Percentiles rank a stretch among this genome's conserved stretches.
phyloP scores from a whole-genome alignment of 2,888 invertebrate species.

The Leptopilina syphax region DNA sequence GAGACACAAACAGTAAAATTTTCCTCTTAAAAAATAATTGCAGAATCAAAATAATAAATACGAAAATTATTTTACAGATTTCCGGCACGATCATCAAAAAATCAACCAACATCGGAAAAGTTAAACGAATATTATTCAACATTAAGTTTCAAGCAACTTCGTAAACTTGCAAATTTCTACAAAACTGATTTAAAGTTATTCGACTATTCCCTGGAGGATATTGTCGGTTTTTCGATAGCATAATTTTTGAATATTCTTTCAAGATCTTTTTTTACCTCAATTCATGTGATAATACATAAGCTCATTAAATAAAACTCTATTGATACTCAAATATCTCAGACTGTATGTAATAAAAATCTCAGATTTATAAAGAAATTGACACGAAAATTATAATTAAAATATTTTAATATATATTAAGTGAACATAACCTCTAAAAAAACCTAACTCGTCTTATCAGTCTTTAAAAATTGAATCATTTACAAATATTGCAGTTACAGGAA shows the following conservation, averaged over 20 bases:
- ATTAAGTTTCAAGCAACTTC: constrained; percentile 84
- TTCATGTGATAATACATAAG: constrained; percentile 6
- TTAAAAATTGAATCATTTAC: too few species aligned
- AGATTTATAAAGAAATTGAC: too few species aligned
- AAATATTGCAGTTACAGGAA: too few species aligned
- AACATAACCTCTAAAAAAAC: too few species aligned
- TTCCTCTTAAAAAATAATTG: too few species aligned
- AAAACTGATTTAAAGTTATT: constrained; percentile 89
- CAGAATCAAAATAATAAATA: too few species aligned
- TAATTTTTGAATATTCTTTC: background rate
- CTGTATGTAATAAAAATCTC: too few species aligned
- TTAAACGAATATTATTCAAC: constrained; percentile 86
- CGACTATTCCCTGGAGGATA: constrained; percentile 87
- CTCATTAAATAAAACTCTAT: background rate
- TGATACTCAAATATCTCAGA: background rate
- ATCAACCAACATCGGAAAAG: constrained; percentile 85
- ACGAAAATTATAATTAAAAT: too few species aligned
- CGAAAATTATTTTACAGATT: constrained; percentile 65
- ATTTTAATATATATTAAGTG: too few species aligned
- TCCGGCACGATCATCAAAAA: constrained; percentile 77
- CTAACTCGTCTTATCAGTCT: too few species aligned
- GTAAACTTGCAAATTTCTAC: constrained; percentile 86
- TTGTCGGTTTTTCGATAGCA: constrained; percentile 79
- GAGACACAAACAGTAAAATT: too few species aligned
- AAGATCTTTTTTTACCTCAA: background rate